These are phyloP conservation scores for Myiopsitta monachus DNA, from an alignment of 2,113 vertebrate genomes.

Conservation along the genomic window DNA sequence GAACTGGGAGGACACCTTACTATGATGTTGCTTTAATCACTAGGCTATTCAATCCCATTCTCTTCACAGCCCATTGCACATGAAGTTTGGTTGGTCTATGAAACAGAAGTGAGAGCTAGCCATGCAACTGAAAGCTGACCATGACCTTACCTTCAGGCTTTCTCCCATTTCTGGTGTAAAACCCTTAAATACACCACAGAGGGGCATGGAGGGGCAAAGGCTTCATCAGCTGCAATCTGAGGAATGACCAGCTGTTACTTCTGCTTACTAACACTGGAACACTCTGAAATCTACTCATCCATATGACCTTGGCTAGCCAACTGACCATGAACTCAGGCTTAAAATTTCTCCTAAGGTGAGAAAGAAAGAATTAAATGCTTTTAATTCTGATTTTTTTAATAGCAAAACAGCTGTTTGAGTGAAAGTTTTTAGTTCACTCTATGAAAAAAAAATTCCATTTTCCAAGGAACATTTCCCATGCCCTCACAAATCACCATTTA, in stretches of 20 bases:
- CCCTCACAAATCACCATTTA: neutral
- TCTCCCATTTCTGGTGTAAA: neutral
- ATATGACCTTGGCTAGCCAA: neutral
- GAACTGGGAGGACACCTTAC: neutral
- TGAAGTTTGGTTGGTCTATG: neutral
- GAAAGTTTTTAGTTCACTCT: neutral
- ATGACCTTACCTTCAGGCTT: neutral
- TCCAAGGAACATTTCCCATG: neutral
- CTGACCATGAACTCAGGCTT: accelerated
- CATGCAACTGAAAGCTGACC: neutral
- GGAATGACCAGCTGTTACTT: neutral
- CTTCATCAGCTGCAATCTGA: neutral
- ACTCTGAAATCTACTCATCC: neutral
- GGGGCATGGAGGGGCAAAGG: neutral
- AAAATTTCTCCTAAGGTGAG: neutral
- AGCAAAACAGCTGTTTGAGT: neutral
- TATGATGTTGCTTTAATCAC: neutral
- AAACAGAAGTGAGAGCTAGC: neutral
- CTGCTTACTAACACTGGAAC: neutral
- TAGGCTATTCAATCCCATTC: neutral
- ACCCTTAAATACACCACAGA: neutral
- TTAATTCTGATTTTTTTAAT: neutral
- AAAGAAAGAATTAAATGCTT: neutral
- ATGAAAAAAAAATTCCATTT: neutral
- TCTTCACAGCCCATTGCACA: neutral